phyloP scores from a whole-genome alignment of 2,113 vertebrate genomes.

The Nesogale talazaci region DNA sequence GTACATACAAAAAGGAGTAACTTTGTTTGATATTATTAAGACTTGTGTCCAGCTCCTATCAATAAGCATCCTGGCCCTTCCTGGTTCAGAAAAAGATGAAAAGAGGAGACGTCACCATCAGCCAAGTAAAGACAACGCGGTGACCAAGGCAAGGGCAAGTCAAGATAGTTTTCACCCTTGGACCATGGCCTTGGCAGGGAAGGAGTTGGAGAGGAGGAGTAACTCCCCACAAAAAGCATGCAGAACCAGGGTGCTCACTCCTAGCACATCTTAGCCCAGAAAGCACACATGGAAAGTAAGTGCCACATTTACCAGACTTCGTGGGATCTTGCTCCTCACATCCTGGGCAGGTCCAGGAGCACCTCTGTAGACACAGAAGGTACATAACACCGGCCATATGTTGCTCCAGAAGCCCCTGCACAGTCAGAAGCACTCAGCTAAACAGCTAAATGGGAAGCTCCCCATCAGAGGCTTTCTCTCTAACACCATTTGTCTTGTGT shows the following conservation, averaged over 20 bases:
- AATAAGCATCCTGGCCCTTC: not conserved
- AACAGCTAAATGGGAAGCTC: not conserved
- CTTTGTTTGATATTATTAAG: not conserved
- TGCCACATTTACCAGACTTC: not conserved
- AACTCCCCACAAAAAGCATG: too few species aligned
- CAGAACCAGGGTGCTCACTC: not conserved
- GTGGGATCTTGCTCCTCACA: not conserved
- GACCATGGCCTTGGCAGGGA: not conserved
- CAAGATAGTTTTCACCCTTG: not conserved
- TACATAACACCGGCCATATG: not conserved
- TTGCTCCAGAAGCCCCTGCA: not conserved
- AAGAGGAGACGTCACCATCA: not conserved
- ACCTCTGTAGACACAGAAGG: not conserved
- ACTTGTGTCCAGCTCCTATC: not conserved
- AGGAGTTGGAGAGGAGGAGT: too few species aligned
- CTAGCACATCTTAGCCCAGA: not conserved
- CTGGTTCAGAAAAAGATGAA: not conserved
- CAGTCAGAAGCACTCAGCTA: not conserved
- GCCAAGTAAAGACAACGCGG: not conserved
- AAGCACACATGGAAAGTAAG: not conserved
- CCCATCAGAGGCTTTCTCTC: not conserved
- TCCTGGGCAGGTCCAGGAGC: accelerated
- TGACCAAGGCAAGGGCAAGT: not conserved
- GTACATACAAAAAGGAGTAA: not conserved
- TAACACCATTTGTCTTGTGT: constrained; percentile 30